Base-by-base conservation (phyloP, 2,888 invertebrate species). In the Amblyjoppa proteus region DNA sequence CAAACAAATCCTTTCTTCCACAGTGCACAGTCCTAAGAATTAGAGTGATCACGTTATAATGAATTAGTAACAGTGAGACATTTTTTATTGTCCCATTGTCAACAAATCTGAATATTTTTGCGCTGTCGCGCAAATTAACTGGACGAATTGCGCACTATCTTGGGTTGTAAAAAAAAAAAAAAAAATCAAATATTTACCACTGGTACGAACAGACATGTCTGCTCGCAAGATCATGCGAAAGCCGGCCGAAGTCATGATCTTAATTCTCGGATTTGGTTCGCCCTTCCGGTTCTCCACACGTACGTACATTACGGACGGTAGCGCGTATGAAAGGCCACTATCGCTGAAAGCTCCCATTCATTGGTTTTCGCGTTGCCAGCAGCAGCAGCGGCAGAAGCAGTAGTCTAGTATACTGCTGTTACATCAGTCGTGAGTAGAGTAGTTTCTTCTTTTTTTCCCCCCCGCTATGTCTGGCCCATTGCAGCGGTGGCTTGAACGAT, bases 271-370 rank as follows among this genome's bases (percentile, higher is more conserved):
- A 70, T 78, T 70, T 66, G 25, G 56, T 70, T 53, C 64, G 34
- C 31, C 34, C 61, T 70, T 56, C 53, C 73, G 58, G 68, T 69
- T 58, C 69, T 81, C 58, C 69, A 58, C 74, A 34, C 61, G 80
- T 53, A 66, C 58, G 45, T 49, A 58, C 56, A 51, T 71, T 77
- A 56, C 53, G 41, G 20, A 16, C 28, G 16, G 66, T 68, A 45
- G 56, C 58, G 64, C 71, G 71, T 73, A 82, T 78, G 75, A 81
- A 81, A 81, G 70, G 64, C 81, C 69, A 78, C 77, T 82, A 83
- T 83, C 68, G 49, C 73, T 83, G 77, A 81, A 83, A 83, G 73
- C 58, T 68, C 56, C 58, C 73, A 83, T 83, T 83, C 77, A 83
- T 83, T 73, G 77, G 77, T 58, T 78, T 78, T 58, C 73, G 56